A percentile compares a stretch with the other conserved stretches of the same genome.
Conservation (phyloP, 2,113 vertebrate species). For the Carassius auratus region DNA sequence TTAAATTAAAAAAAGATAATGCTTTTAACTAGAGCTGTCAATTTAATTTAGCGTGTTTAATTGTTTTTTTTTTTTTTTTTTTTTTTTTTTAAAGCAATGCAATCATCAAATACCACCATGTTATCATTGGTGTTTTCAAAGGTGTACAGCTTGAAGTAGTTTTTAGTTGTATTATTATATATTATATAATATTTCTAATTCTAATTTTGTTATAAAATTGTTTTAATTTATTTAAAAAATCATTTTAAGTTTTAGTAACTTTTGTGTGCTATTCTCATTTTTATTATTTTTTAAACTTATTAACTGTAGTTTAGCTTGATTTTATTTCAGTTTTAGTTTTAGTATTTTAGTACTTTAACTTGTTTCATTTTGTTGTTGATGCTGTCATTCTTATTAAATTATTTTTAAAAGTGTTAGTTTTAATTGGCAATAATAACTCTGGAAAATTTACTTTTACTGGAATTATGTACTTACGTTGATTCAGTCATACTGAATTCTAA, state of each 20-base stretch:
- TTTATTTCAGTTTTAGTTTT: neutral
- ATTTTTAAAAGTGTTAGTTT: neutral
- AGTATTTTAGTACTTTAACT: neutral
- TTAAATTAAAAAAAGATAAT: neutral
- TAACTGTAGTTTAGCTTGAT: neutral
- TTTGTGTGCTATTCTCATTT: neutral
- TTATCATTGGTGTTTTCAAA: neutral
- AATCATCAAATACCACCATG: slow-evolving; percentile 6
- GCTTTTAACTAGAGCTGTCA: slow-evolving; percentile 19
- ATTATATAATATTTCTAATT: too few relatives aligned
- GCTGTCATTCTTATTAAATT: neutral
- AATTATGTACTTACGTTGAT: neutral
- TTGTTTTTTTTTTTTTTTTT: neutral
- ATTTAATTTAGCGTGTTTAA: slow-evolving; percentile 3
- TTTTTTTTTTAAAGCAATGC: neutral
- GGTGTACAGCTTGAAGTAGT: too few relatives aligned
- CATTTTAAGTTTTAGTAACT: neutral
- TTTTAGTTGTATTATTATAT: neutral
- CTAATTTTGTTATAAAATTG: too few relatives aligned
- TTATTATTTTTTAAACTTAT: neutral
- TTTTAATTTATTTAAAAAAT: neutral
- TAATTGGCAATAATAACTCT: neutral
- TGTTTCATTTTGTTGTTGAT: too few relatives aligned
- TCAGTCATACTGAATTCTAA: too few relatives aligned
- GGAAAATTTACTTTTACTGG: neutral